Conservation (phyloP, 2,888 invertebrate species). For the Rhagonycha lutea region DNA sequence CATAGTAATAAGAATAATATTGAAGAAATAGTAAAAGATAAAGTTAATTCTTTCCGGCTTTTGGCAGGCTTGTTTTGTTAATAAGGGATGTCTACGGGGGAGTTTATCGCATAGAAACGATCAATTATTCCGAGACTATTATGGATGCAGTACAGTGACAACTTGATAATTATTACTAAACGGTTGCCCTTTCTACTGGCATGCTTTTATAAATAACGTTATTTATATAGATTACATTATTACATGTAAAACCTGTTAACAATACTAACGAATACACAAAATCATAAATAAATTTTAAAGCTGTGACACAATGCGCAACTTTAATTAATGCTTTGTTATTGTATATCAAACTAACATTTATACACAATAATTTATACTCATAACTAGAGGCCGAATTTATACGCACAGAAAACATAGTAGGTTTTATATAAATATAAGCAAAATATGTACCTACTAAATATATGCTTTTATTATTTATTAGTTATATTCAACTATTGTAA, state of each 20-base stretch:
- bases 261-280: conserved; percentile 1
- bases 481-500: too few species aligned
- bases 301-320: conserved; percentile 1
- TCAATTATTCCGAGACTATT: conserved; percentile 17
- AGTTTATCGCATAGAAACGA: conserved; percentile 19
- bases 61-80: conserved; percentile 9
- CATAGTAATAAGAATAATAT: neutral
- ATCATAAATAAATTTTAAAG: conserved; percentile 4
- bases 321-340: neutral
- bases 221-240: conserved; percentile 9
- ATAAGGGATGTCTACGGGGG: conserved; percentile 16
- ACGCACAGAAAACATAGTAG: neutral
- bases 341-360: neutral
- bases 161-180: conserved; percentile 41
- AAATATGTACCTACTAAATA: neutral
- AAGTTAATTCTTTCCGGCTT: neutral
- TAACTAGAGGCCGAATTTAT: neutral
- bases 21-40: neutral
- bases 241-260: conserved; percentile 4
- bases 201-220: conserved; percentile 6
- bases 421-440: neutral
- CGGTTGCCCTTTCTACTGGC: conserved; percentile 22
- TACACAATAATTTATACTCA: neutral
- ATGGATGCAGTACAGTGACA: conserved; percentile 33
- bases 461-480: too few species aligned